Base-by-base conservation (phyloP, 2,113 vertebrate genomes). In the Hypanus sabinus region DNA sequence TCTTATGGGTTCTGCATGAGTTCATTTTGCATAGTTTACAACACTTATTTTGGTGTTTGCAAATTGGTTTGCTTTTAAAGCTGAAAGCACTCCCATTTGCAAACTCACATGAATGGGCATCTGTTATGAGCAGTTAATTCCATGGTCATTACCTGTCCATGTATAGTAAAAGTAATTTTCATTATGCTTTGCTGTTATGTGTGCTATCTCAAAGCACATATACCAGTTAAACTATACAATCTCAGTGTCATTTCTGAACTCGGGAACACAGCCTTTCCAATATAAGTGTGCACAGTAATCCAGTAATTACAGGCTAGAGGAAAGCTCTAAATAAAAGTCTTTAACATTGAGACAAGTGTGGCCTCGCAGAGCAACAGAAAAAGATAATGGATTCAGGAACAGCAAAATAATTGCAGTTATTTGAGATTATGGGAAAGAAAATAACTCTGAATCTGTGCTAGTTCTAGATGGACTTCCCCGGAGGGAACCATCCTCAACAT, bases 91-190 rank as follows among this genome's bases (percentile, higher is more conserved):
- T 93, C 20, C 90, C 71, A 12, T 92, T 92, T 30, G 90, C 65
- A 46, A 71, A 46, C 71, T 71, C 36, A 73, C 6, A 71, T 93
- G 27, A 73, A 27, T 93, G 5, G 60, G 10, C 62, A 36, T 62
- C 83, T 87, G 55, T 87, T 87, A 62, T 87, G 83, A 87, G 83
- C 55, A 60, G 55, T 87, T 87, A 87, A 87, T 62, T 87, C 57
- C 30, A 87, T 55, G 57, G 55, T 62, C 18, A 33, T 65, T 90
- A 90, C 0, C 16, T 90, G 85, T 60, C 16, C 60, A 8, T 30
- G 55, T 27, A 1, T 90, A 33, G 5, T 7, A 16, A 33, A 33
- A 33, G 57, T 62, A 33, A 55, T 87, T 60, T 62, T 88, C 27
- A 88, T 88, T 88, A 16, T 30, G 30, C 60, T 88, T 88, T 24